phyloP scores from a whole-genome alignment of 2,797 vertebrate genomes.

The Hoplostethus atlanticus region DNA sequence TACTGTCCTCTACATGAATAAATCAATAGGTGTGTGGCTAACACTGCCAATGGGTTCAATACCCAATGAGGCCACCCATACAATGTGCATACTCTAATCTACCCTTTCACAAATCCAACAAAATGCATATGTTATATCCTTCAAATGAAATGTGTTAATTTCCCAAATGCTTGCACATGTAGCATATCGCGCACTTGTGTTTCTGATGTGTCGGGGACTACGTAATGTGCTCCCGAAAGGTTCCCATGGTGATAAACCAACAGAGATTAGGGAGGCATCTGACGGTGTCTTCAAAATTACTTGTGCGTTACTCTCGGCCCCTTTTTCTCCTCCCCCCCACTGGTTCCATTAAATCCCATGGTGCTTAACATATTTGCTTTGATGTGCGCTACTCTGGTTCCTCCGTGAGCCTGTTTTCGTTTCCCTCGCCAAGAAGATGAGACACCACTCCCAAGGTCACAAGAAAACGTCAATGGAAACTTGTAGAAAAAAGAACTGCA shows the following conservation, averaged over 20 bases:
- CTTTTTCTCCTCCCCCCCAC: constrained; percentile 25
- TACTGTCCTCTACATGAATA: too few species aligned
- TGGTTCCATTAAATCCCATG: constrained; percentile 64
- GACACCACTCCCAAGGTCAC: constrained; percentile 46
- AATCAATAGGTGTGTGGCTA: too few species aligned
- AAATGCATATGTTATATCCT: not conserved
- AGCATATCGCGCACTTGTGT: not conserved
- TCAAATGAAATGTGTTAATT: not conserved
- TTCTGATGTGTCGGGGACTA: constrained; percentile 17
- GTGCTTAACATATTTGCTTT: constrained; percentile 81
- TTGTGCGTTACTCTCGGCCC: constrained; percentile 42
- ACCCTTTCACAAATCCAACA: not conserved
- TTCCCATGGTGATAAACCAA: constrained; percentile 69
- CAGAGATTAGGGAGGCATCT: constrained; percentile 68
- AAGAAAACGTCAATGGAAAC: constrained; percentile 5
- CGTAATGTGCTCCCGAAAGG: constrained; percentile 8
- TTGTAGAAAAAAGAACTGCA: not conserved
- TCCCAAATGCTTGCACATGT: not conserved
- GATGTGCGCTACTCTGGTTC: constrained; percentile 72
- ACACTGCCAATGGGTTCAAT: too few species aligned
- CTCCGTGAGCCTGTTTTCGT: constrained; percentile 17
- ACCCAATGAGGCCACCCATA: too few species aligned
- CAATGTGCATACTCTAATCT: too few species aligned
- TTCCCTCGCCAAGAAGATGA: constrained; percentile 23
- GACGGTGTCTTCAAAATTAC: constrained; percentile 63